Evolutionary conservation across 2,888 invertebrate genomes (phyloP).

Genomic region (Andrena camellia): DNA sequence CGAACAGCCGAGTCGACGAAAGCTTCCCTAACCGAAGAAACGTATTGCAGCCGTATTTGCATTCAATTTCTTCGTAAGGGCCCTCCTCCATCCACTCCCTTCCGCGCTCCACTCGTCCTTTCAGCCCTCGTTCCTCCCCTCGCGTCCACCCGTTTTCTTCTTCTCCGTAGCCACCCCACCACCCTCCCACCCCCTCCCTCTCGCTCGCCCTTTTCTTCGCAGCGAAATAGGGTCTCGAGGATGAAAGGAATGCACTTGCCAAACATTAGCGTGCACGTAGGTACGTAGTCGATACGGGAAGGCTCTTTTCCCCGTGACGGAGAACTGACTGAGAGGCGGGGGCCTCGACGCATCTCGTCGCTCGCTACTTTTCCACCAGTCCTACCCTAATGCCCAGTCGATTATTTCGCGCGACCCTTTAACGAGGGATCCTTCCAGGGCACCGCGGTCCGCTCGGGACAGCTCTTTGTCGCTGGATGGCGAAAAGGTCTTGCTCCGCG

Average conservation of each 20-base stretch:
- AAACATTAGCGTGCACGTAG: slow-evolving; percentile 64
- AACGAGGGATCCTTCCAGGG: not conserved
- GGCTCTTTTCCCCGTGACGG: not conserved
- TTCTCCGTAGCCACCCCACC: not conserved
- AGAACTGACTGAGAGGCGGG: not conserved
- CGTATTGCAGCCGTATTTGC: slow-evolving; percentile 78
- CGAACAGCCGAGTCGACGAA: slow-evolving; percentile 58
- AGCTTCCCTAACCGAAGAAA: slow-evolving; percentile 53
- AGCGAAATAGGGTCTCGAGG: slow-evolving; percentile 66
- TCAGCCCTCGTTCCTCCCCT: slow-evolving; percentile 24
- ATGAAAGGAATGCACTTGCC: slow-evolving; percentile 68
- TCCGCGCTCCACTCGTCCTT: slow-evolving; percentile 33
- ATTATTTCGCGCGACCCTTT: slow-evolving; percentile 8
- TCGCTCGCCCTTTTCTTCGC: slow-evolving; percentile 50
- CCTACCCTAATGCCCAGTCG: too few species aligned
- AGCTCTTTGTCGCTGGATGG: slow-evolving; percentile 7
- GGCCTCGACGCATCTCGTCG: not conserved
- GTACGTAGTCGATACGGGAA: slow-evolving; percentile 40
- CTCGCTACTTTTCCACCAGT: slow-evolving; percentile 13
- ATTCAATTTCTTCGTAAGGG: slow-evolving; percentile 80
- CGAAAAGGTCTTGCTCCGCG: slow-evolving; percentile 34
- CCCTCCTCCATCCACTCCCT: slow-evolving; percentile 21
- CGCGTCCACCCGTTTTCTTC: slow-evolving; percentile 13
- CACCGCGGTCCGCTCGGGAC: slow-evolving; percentile 2
- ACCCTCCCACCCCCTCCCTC: slow-evolving; percentile 6